These are phyloP conservation scores for Protonemura montana DNA, from an alignment of 2,888 invertebrate species.

Conservation along the genomic window DNA sequence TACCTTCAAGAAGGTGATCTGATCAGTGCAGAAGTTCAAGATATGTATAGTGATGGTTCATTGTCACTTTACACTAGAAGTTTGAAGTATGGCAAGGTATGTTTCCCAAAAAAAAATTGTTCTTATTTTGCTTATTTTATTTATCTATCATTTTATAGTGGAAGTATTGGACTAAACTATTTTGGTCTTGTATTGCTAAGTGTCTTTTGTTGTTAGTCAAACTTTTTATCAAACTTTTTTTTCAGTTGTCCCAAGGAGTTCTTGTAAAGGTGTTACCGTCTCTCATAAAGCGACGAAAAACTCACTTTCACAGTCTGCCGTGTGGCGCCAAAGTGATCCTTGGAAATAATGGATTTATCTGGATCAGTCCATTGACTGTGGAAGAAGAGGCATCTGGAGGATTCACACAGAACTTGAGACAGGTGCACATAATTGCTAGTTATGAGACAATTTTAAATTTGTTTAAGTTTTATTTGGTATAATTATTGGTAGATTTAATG, in stretches of 20 bases:
- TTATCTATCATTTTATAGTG: no score
- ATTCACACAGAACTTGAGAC: slow-evolving; percentile 78
- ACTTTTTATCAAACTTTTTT: slow-evolving; percentile 48
- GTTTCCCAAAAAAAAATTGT: slow-evolving; percentile 17
- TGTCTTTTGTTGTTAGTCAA: no score
- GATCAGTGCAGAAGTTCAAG: slow-evolving; percentile 97
- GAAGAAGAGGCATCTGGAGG: slow-evolving; percentile 75
- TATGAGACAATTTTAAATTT: no score
- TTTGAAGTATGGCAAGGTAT: slow-evolving; percentile 94
- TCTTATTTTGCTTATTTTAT: no score
- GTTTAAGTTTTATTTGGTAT: no score
- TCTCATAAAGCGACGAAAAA: slow-evolving; percentile 89
- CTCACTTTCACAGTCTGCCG: slow-evolving; percentile 92
- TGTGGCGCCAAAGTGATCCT: slow-evolving; percentile 92
- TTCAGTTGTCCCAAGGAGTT: slow-evolving; percentile 83
- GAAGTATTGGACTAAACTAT: no score
- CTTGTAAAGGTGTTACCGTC: slow-evolving; percentile 91
- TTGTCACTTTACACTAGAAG: slow-evolving; percentile 94
- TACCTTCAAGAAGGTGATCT: slow-evolving; percentile 95
- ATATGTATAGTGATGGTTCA: slow-evolving; percentile 88
- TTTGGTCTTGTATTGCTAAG: no score
- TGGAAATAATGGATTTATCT: slow-evolving; percentile 96
- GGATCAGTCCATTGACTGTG: slow-evolving; percentile 76
- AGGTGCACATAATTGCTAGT: slow-evolving; percentile 56
- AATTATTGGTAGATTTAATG: no score